A percentile compares a stretch with the other conserved stretches of the same genome.
These are phyloP conservation scores for Leptatherina wallacei DNA, from an alignment of 2,797 vertebrate genomes.

Conservation along the genomic window DNA sequence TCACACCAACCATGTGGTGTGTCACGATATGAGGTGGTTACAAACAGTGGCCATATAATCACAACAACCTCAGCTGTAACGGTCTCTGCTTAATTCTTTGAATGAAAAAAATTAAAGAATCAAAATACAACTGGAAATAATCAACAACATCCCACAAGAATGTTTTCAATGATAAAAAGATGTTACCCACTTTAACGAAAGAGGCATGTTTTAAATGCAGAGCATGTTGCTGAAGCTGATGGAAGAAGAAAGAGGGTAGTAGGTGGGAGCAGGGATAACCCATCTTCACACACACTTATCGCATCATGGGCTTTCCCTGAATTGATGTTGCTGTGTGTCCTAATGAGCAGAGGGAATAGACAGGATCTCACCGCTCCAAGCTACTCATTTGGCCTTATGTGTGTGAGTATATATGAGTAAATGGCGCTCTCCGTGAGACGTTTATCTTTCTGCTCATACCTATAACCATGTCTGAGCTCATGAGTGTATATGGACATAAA, in stretches of 20 bases:
- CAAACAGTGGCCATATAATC: no score
- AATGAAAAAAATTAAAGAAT: background rate
- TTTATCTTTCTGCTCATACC: constrained; percentile 31
- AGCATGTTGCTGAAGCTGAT: constrained; percentile 30
- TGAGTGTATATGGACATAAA: constrained; percentile 24
- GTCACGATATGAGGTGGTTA: background rate
- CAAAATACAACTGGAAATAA: constrained; percentile 2
- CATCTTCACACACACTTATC: constrained; percentile 21
- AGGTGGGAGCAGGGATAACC: constrained; percentile 24
- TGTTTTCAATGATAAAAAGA: constrained; percentile 6
- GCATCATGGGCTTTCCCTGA: constrained; percentile 63
- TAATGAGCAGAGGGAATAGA: constrained; percentile 75
- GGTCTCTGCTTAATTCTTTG: background rate
- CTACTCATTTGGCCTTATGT: constrained; percentile 50
- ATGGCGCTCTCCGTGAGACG: constrained; percentile 38
- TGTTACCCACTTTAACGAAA: constrained; percentile 25
- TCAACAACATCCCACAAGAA: background rate
- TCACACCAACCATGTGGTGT: background rate
- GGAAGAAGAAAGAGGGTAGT: constrained; percentile 16
- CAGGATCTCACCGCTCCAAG: constrained; percentile 52
- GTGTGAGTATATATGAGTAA: constrained; percentile 17
- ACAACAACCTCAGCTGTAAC: background rate
- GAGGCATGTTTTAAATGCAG: constrained; percentile 45
- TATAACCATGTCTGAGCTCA: constrained; percentile 17
- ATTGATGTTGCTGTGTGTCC: constrained; percentile 66